Evolutionary conservation across 2,113 vertebrate species (phyloP).

Genomic region (Salvelinus alpinus): DNA sequence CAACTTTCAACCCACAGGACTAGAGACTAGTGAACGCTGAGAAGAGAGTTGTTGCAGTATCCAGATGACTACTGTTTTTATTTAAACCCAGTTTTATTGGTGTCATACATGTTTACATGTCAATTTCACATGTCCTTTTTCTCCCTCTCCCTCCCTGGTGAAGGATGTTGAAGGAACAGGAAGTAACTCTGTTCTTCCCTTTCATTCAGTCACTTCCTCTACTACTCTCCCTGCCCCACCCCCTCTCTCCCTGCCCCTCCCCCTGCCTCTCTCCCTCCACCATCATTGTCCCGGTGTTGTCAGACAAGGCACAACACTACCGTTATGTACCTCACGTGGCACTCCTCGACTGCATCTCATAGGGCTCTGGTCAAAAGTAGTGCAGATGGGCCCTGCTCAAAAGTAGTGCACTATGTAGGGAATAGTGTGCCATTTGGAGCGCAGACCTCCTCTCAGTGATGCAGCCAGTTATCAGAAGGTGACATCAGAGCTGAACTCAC

Average conservation of each 20-base stretch:
- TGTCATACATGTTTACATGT: too few species aligned
- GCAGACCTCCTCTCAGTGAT: too few species aligned
- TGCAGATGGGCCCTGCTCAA: too few species aligned
- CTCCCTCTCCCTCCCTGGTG: neutral
- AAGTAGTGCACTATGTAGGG: too few species aligned
- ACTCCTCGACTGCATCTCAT: too few species aligned
- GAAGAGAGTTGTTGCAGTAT: neutral
- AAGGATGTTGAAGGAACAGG: constrained; percentile 8
- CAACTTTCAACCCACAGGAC: too few species aligned
- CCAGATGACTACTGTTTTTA: too few species aligned
- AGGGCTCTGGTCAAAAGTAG: too few species aligned
- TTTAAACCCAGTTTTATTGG: too few species aligned
- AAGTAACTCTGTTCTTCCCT: neutral
- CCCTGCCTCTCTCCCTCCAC: neutral
- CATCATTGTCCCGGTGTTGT: neutral
- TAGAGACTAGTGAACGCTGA: too few species aligned
- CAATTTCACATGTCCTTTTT: too few species aligned
- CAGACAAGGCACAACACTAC: neutral
- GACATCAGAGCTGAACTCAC: neutral
- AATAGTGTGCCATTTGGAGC: too few species aligned
- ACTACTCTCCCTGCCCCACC: neutral
- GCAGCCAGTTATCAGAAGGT: neutral
- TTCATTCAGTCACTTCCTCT: constrained; percentile 3
- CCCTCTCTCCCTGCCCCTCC: neutral
- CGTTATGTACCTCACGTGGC: neutral